These are phyloP conservation scores for Drosophila orosa DNA, from an alignment of 1,140 invertebrate species.

Conservation along the genomic window DNA sequence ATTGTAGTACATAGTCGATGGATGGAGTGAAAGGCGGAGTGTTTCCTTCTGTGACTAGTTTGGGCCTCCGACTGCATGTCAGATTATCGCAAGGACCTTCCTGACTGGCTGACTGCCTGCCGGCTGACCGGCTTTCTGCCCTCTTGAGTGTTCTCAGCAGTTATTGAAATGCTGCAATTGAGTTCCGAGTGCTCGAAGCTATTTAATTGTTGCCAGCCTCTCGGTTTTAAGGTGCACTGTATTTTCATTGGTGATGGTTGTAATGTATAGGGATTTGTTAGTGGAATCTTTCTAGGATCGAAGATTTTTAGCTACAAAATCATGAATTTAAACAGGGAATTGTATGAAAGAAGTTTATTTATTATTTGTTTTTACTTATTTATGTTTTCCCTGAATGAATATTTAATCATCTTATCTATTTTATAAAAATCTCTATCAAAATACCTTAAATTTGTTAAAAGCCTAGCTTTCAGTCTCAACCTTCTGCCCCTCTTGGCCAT, in stretches of 20 bases:
- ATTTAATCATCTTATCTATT: no score
- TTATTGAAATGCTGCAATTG: slow-evolving; percentile 79
- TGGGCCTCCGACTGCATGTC: slow-evolving; percentile 32
- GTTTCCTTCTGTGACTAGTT: slow-evolving; percentile 3
- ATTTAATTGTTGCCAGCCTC: slow-evolving; percentile 68
- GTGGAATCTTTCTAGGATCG: neutral
- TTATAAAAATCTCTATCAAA: neutral
- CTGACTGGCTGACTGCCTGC: neutral
- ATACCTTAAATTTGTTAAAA: neutral
- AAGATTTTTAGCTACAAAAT: no score
- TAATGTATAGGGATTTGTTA: neutral
- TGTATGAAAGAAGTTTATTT: no score
- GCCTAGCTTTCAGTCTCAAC: neutral
- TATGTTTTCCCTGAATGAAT: no score
- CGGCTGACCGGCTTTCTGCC: slow-evolving; percentile 2
- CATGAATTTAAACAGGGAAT: no score
- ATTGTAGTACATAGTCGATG: slow-evolving; percentile 18
- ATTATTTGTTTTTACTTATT: no score
- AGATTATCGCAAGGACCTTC: slow-evolving; percentile 53
- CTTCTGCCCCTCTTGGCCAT: slow-evolving; percentile 1
- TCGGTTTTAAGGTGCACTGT: neutral
- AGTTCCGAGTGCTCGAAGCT: slow-evolving; percentile 70
- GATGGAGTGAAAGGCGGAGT: slow-evolving; percentile 10
- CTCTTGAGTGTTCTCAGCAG: slow-evolving; percentile 69
- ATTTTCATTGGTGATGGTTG: slow-evolving; percentile 15